phyloP scores from a whole-genome alignment of 2,113 vertebrate species.

The Erinaceus europaeus region DNA sequence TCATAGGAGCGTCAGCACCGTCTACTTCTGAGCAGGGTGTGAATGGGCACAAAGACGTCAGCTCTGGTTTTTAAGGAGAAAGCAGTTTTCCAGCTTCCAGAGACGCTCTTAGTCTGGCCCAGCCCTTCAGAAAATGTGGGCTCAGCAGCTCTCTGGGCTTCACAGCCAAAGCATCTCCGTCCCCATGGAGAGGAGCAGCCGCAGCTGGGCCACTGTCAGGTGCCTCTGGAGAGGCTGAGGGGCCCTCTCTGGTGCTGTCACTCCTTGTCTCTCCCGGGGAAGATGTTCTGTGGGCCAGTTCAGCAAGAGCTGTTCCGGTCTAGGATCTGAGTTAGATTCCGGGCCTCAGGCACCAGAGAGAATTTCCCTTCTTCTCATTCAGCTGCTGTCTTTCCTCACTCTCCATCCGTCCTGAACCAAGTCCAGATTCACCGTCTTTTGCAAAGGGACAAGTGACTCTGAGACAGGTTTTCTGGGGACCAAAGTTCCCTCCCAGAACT shows the following conservation, averaged over 20 bases:
- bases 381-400: not conserved
- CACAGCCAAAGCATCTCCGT: not conserved
- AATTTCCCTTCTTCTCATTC: not conserved
- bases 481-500: not conserved
- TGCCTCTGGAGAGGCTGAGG: not conserved
- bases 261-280: not conserved
- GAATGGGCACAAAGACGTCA: not conserved
- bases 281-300: not conserved
- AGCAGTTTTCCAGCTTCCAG: not conserved
- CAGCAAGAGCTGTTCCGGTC: not conserved
- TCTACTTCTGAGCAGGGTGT: not conserved
- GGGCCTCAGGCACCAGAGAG: not conserved
- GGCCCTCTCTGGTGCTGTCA: not conserved
- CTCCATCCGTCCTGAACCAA: not conserved
- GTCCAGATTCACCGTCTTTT: not conserved
- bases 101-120: not conserved
- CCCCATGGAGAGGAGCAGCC: not conserved
- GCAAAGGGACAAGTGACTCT: not conserved
- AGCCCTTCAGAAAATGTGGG: not conserved
- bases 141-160: not conserved
- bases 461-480: not conserved
- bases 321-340: not conserved
- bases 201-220: not conserved
- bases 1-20: accelerated
- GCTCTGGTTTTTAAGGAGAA: not conserved